Conservation (phyloP, 2,888 invertebrate species). For the Megaustenia siamemsis region DNA sequence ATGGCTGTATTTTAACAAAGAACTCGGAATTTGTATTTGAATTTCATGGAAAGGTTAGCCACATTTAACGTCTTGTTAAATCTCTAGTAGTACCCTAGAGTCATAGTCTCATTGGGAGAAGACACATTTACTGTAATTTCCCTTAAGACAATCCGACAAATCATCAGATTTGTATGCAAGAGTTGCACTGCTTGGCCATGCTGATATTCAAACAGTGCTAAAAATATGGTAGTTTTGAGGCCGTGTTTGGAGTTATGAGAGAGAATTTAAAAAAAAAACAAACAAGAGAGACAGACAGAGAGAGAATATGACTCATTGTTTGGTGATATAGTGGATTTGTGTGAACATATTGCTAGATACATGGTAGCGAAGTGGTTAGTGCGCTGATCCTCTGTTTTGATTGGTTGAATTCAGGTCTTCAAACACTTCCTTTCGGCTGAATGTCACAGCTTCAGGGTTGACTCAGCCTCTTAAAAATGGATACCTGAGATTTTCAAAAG, state of each 20-base stretch:
- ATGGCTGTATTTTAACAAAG: not conserved
- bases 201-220: too few species aligned
- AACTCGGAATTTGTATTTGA: not conserved
- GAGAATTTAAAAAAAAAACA: too few species aligned
- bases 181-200: not conserved
- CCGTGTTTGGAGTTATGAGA: not conserved
- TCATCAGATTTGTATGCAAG: constrained; percentile 20
- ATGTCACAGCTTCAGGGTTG: too few species aligned
- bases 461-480: too few species aligned
- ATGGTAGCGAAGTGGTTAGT: too few species aligned
- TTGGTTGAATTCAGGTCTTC: too few species aligned
- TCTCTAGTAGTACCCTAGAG: not conserved
- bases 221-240: not conserved
- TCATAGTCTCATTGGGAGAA: not conserved
- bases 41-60: not conserved
- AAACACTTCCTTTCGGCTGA: too few species aligned
- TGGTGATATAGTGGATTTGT: not conserved
- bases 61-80: not conserved
- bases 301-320: not conserved
- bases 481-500: too few species aligned
- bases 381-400: too few species aligned
- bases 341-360: too few species aligned
- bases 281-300: not conserved
- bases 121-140: not conserved
- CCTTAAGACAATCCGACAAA: not conserved